Percentiles rank a stretch among this genome's conserved stretches.
Conservation (phyloP, 1,140 invertebrate genomes). For the Eupristina koningsbergeri region DNA sequence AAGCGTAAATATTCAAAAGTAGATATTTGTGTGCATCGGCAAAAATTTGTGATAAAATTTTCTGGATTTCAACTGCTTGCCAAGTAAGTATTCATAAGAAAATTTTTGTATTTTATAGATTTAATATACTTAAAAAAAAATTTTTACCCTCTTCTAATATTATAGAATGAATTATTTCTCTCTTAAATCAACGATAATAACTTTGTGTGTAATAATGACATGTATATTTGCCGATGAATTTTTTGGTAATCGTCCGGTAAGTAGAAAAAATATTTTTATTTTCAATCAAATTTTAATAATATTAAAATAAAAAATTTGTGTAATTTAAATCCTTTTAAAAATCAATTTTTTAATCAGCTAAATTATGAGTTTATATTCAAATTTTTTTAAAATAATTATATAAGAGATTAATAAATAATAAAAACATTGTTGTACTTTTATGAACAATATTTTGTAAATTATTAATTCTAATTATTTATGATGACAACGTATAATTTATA, state of each 20-base stretch:
- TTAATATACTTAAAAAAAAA: not conserved
- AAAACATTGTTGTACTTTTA: too few relatives aligned
- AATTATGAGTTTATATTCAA: too few relatives aligned
- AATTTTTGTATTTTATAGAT: not conserved
- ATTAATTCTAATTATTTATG: too few relatives aligned
- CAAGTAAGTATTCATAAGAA: constrained; percentile 12
- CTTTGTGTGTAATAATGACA: not conserved
- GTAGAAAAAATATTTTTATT: not conserved
- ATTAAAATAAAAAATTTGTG: not conserved
- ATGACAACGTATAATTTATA: too few relatives aligned
- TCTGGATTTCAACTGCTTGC: not conserved
- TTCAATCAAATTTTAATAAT: not conserved
- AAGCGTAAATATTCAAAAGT: not conserved
- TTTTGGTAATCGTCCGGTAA: not conserved
- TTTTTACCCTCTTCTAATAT: too few relatives aligned
- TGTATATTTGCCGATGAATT: not conserved
- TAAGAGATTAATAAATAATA: too few relatives aligned
- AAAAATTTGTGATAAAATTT: constrained; percentile 1
- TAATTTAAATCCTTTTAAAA: too few relatives aligned
- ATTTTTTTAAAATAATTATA: too few relatives aligned
- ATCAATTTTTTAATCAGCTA: too few relatives aligned
- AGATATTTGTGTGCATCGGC: constrained; percentile 3
- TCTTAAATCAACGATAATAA: not conserved
- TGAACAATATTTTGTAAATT: too few relatives aligned
- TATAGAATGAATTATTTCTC: constrained; percentile 9